Evolutionary conservation across 35 echinoderm and acorn worm genomes (phyloP).

Genomic region (Diadema setosum): DNA sequence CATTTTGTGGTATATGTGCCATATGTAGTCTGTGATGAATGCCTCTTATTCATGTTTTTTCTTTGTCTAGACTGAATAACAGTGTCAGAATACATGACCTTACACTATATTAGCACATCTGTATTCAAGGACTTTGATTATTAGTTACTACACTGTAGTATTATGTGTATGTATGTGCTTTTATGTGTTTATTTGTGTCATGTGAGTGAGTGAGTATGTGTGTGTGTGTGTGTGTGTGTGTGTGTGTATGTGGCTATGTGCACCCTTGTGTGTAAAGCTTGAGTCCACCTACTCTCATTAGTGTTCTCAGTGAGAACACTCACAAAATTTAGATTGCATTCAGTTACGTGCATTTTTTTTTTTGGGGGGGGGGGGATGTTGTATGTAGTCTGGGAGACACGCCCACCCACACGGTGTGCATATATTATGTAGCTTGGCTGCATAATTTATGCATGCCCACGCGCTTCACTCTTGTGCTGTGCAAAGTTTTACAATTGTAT

Average conservation of each 20-base stretch:
- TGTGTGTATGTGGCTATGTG: neutral
- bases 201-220: too few relatives aligned
- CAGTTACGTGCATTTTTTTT: neutral
- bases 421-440: neutral
- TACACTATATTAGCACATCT: neutral
- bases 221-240: neutral
- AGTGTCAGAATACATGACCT: neutral
- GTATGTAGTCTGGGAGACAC: neutral
- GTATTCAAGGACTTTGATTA: neutral
- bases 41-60: neutral
- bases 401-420: too few relatives aligned
- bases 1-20: neutral
- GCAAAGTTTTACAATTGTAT: too few relatives aligned
- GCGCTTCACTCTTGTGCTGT: too few relatives aligned
- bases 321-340: too few relatives aligned
- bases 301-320: too few relatives aligned
- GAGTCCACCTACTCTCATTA: too few relatives aligned
- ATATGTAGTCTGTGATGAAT: neutral
- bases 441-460: too few relatives aligned
- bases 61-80: neutral
- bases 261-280: too few relatives aligned
- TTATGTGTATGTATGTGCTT: neutral
- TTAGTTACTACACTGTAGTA: neutral
- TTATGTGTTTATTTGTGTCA: neutral
- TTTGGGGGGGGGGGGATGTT: neutral